Evolutionary conservation across 2,888 invertebrate genomes (phyloP).

Genomic region (Eupsilia transversa): DNA sequence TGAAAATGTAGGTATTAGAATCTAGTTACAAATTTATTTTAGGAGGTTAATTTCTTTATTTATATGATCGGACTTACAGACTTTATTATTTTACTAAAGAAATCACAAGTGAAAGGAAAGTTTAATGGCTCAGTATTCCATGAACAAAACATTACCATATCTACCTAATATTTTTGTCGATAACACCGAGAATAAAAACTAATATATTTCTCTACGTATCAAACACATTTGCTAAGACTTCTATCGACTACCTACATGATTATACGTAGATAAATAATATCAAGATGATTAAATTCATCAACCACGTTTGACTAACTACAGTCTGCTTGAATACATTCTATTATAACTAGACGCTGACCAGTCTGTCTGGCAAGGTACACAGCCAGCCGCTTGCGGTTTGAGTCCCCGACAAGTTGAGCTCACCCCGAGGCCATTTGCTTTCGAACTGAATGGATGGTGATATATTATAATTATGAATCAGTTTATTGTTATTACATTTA

Average conservation of each 20-base stretch:
- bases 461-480: neutral
- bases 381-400: conserved; percentile 60
- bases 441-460: conserved; percentile 24
- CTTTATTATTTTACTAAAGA: neutral
- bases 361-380: conserved; percentile 44
- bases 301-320: conserved; percentile 16
- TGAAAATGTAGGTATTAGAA: conserved; percentile 2
- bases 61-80: neutral
- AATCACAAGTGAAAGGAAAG: neutral
- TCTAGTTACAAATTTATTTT: neutral
- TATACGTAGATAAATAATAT: neutral
- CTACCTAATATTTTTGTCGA: neutral
- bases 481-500: neutral
- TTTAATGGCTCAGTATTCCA: neutral
- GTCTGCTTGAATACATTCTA: conserved; percentile 1
- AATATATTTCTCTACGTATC: neutral
- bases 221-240: neutral
- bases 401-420: conserved; percentile 44
- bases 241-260: too few relatives aligned
- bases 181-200: neutral
- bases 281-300: conserved; percentile 18
- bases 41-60: neutral
- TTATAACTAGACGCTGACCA: conserved; percentile 19
- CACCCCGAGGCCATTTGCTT: conserved; percentile 35
- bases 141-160: neutral